Percentiles rank a stretch among this genome's conserved stretches.
phyloP scores from a whole-genome alignment of 2,113 vertebrate species.

The Anoplopoma fimbria region DNA sequence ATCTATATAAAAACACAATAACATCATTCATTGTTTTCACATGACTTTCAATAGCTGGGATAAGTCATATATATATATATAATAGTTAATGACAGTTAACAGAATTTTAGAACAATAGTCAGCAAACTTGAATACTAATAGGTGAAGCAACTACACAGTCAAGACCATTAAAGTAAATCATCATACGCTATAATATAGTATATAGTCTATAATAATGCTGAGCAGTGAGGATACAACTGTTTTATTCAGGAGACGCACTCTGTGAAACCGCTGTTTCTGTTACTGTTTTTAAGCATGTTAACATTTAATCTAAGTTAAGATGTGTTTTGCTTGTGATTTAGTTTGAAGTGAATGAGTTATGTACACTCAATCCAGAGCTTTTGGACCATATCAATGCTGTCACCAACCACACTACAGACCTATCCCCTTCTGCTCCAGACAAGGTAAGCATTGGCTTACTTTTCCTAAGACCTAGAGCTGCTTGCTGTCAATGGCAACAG shows the following conservation, averaged over 20 bases:
- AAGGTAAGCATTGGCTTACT: constrained; percentile 43
- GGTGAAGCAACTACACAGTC: not conserved
- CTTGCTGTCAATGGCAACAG: not conserved
- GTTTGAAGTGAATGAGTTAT: constrained; percentile 70
- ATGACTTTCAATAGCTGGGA: not conserved
- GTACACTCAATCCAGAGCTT: constrained; percentile 72
- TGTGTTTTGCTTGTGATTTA: constrained; percentile 24
- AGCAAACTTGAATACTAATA: not conserved
- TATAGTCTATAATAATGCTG: not conserved
- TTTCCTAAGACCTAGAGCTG: not conserved
- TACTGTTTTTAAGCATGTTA: not conserved
- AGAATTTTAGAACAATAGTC: not conserved
- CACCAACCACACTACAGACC: not conserved
- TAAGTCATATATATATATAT: not conserved
- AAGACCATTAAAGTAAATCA: not conserved
- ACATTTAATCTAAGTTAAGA: not conserved
- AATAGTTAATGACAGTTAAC: too few species aligned
- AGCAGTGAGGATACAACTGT: too few species aligned
- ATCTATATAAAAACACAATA: not conserved
- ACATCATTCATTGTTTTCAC: not conserved
- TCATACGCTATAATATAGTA: too few species aligned
- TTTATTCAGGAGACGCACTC: too few species aligned
- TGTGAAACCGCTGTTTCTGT: not conserved
- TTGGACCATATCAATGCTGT: constrained; percentile 38
- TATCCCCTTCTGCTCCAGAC: constrained; percentile 3